Evolutionary conservation across 2,888 invertebrate genomes (phyloP).

Genomic region (Crossocerus cetratus): DNA sequence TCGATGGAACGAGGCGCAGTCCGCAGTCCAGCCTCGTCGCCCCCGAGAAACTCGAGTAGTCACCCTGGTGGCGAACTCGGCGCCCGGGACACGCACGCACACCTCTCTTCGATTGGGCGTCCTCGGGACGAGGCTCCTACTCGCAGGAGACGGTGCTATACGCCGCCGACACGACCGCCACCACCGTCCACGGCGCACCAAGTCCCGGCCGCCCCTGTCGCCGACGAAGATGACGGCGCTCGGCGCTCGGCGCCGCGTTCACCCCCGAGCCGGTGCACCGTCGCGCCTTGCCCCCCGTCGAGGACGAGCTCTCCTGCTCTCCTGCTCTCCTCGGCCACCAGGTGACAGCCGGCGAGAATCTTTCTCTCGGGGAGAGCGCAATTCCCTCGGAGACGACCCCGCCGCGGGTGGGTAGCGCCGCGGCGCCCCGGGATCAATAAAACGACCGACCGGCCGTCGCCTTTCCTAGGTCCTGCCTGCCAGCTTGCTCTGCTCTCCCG

Average conservation of each 20-base stretch:
- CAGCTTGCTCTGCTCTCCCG: slow-evolving; percentile 65
- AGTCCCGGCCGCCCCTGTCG: slow-evolving; percentile 15
- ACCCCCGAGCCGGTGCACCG: too few relatives aligned
- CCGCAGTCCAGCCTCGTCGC: slow-evolving; percentile 4
- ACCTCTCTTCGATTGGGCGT: background rate
- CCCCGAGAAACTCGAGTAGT: background rate
- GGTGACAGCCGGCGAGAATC: slow-evolving; percentile 9
- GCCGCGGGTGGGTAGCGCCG: slow-evolving; percentile 74
- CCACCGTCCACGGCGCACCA: slow-evolving; percentile 25
- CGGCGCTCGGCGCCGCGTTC: background rate
- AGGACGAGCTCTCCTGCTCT: too few relatives aligned
- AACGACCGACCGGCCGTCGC: slow-evolving; percentile 74
- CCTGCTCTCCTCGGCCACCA: background rate
- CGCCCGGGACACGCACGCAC: background rate
- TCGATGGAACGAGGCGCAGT: slow-evolving; percentile 4
- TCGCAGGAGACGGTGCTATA: background rate
- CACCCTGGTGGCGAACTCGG: background rate
- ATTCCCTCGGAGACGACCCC: slow-evolving; percentile 69
- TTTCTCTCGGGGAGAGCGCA: slow-evolving; percentile 32
- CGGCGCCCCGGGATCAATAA: slow-evolving; percentile 77
- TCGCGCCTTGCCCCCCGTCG: too few relatives aligned
- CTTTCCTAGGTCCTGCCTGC: slow-evolving; percentile 70
- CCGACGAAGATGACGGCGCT: slow-evolving; percentile 8
- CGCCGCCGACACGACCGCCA: slow-evolving; percentile 36
- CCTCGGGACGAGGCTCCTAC: background rate